phyloP scores from a whole-genome alignment of 2,888 invertebrate species.

The Cyaniris semiargus region DNA sequence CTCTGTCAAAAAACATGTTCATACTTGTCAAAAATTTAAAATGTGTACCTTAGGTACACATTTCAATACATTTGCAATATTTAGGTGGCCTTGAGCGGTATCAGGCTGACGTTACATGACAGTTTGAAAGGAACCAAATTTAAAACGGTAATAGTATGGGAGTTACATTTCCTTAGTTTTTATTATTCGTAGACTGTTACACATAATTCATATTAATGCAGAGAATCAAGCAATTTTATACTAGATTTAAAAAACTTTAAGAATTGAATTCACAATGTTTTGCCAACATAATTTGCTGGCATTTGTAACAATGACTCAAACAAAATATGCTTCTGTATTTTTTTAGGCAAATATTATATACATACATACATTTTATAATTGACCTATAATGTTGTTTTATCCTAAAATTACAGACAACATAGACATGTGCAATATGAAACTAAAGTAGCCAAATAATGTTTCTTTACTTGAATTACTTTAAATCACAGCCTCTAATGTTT shows the following conservation, averaged over 20 bases:
- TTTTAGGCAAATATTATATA: neutral
- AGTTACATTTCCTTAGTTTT: too few species aligned
- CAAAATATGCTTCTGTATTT: constrained; percentile 8
- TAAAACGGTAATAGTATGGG: too few species aligned
- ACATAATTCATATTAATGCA: neutral
- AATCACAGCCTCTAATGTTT: too few species aligned
- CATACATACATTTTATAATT: neutral
- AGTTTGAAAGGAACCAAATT: too few species aligned
- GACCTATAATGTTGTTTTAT: constrained; percentile 20
- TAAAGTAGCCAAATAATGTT: neutral
- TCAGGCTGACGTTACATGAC: too few species aligned
- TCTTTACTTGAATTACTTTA: neutral
- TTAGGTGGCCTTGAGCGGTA: too few species aligned
- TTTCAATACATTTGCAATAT: too few species aligned
- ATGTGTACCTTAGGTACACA: too few species aligned
- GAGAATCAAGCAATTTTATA: neutral
- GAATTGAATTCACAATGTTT: neutral
- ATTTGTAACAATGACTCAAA: neutral
- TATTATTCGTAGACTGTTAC: too few species aligned
- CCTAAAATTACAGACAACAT: constrained; percentile 23
- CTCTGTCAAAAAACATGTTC: too few species aligned
- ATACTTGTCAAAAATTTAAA: too few species aligned
- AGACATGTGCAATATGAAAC: neutral
- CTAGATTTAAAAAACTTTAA: neutral
- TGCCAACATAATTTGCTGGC: neutral